A percentile compares a stretch with the other conserved stretches of the same genome.
These are phyloP conservation scores for Oreotrochilus melanogaster DNA, from an alignment of 2,113 vertebrate genomes.

Conservation along the genomic window DNA sequence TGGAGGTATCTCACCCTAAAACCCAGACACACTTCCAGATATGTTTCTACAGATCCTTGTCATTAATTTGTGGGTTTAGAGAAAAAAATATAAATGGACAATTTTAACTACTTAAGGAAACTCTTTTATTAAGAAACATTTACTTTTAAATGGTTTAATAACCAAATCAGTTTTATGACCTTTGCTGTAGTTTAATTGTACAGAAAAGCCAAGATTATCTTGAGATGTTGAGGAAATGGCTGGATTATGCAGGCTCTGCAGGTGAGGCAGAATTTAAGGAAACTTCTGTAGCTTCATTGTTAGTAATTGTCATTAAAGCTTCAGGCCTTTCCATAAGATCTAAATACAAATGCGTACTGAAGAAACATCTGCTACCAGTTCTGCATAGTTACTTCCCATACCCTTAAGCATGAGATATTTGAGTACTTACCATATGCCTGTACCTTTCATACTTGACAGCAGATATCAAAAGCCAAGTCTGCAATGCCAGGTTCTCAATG, in stretches of 20 bases:
- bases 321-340: not conserved
- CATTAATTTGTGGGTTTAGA: not conserved
- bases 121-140: not conserved
- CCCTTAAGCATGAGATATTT: not conserved
- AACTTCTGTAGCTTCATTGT: not conserved
- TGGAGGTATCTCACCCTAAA: not conserved
- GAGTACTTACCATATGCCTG: conserved; percentile 25
- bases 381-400: not conserved
- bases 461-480: not conserved
- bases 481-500: not conserved
- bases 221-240: not conserved
- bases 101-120: not conserved
- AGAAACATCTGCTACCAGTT: not conserved
- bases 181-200: not conserved
- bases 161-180: not conserved
- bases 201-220: not conserved
- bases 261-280: not conserved
- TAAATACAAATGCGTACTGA: not conserved
- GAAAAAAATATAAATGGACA: not conserved
- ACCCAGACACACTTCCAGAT: not conserved
- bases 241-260: not conserved
- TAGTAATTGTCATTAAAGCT: not conserved
- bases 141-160: not conserved
- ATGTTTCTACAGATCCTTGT: not conserved
- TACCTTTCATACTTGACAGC: conserved; percentile 19